Evolutionary conservation across 1,140 invertebrate species (phyloP).

Genomic region (Rhysida immarginata): DNA sequence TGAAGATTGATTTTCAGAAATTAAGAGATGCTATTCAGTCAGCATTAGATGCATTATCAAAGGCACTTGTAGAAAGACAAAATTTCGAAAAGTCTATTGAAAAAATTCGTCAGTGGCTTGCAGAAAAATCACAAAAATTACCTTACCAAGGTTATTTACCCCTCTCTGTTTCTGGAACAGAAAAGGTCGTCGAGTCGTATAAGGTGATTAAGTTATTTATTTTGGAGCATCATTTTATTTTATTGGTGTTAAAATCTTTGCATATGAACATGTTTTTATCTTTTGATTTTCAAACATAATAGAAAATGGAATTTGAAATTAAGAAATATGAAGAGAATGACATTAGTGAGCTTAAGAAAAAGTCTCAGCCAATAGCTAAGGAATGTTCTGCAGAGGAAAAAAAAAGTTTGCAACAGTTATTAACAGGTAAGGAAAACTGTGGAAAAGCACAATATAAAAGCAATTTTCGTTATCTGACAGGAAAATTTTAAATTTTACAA

Average conservation of each 20-base stretch:
- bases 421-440: no score
- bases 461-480: no score
- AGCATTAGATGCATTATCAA: constrained; percentile 15
- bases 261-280: neutral
- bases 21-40: neutral
- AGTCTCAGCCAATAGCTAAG: constrained; percentile 54
- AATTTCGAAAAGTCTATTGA: constrained; percentile 61
- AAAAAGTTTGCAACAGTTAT: no score
- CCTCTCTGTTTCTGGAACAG: constrained; percentile 42
- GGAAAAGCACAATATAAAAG: no score
- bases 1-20: constrained; percentile 3
- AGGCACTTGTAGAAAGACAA: constrained; percentile 39
- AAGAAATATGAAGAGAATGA: constrained; percentile 41
- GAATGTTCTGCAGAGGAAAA: constrained; percentile 58
- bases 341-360: constrained; percentile 51
- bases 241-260: no score
- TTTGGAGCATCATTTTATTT: neutral
- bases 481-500: no score
- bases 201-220: constrained; percentile 28
- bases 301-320: neutral
- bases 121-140: constrained; percentile 53
- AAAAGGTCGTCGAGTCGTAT: constrained; percentile 57
- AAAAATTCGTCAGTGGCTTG: constrained; percentile 59
- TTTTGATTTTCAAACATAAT: no score
- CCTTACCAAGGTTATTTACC: constrained; percentile 43